phyloP scores from a whole-genome alignment of 2,797 vertebrate genomes.

The Amblyopsis hoosieri region DNA sequence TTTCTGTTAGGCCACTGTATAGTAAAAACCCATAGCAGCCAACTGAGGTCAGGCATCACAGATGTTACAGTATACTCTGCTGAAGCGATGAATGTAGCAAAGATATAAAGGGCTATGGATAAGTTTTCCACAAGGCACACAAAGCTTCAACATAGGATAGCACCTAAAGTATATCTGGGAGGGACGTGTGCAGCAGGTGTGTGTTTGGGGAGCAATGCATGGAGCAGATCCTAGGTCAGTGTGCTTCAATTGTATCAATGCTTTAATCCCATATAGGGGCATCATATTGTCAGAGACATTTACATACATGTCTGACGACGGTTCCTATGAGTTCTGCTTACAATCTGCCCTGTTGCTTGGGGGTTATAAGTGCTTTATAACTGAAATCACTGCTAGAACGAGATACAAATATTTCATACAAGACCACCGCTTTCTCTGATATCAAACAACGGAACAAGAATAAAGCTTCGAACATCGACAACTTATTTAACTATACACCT shows the following conservation, averaged over 20 bases:
- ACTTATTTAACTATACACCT: conserved; percentile 67
- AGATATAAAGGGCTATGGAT: conserved; percentile 41
- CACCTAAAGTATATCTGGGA: conserved; percentile 48
- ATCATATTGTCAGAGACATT: neutral
- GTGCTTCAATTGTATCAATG: neutral
- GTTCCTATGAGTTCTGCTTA: conserved; percentile 17
- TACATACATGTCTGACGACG: neutral
- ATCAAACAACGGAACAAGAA: conserved; percentile 45
- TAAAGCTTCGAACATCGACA: conserved; percentile 61
- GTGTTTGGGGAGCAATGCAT: conserved; percentile 9
- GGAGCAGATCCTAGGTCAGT: neutral
- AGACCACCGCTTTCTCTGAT: conserved; percentile 27
- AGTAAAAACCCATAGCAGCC: conserved; percentile 61
- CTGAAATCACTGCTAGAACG: conserved; percentile 12
- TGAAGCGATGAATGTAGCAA: conserved; percentile 53
- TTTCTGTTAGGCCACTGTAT: conserved; percentile 35
- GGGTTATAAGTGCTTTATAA: conserved; percentile 2
- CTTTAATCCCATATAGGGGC: neutral
- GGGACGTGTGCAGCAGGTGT: neutral
- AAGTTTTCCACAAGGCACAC: conserved; percentile 55
- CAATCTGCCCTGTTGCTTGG: conserved; percentile 19
- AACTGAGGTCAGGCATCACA: conserved; percentile 55
- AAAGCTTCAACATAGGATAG: conserved; percentile 58
- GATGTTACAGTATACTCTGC: conserved; percentile 58
- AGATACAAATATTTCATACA: neutral